These are phyloP conservation scores for Aphidoletes aphidimyza DNA, from an alignment of 2,888 invertebrate species.

Conservation along the genomic window DNA sequence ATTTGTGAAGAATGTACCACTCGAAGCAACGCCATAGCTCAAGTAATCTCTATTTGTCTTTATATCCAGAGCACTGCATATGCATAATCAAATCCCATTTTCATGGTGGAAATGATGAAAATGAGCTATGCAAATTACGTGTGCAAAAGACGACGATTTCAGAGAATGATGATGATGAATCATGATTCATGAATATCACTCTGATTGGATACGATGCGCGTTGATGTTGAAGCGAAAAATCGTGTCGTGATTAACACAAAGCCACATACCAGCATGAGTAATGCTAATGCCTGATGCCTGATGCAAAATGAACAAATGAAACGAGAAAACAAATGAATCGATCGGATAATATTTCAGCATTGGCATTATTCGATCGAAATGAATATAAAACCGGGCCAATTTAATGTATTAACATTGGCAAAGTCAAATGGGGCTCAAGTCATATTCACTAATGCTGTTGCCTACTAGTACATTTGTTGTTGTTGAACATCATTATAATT, in stretches of 20 bases:
- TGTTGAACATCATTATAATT: neutral
- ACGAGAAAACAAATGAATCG: neutral
- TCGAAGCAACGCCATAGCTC: neutral
- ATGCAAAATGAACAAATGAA: neutral
- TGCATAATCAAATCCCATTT: neutral
- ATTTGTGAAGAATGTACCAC: neutral
- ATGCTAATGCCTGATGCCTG: neutral
- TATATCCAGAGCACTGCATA: neutral
- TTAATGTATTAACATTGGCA: no score
- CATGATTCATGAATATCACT: constrained; percentile 44
- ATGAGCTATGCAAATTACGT: neutral
- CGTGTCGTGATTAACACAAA: neutral
- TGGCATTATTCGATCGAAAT: no score
- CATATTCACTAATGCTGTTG: no score
- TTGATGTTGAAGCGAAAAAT: neutral
- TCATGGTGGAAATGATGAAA: neutral
- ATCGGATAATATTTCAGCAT: neutral
- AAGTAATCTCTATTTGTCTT: constrained; percentile 31
- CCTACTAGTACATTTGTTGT: neutral
- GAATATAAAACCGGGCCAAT: no score
- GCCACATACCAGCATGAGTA: neutral
- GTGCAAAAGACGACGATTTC: neutral
- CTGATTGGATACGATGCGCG: neutral
- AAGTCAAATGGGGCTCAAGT: no score
- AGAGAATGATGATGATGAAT: constrained; percentile 39